Evolutionary conservation across 2,797 vertebrate species (phyloP).

Genomic region (Acropternis orthonyx): DNA sequence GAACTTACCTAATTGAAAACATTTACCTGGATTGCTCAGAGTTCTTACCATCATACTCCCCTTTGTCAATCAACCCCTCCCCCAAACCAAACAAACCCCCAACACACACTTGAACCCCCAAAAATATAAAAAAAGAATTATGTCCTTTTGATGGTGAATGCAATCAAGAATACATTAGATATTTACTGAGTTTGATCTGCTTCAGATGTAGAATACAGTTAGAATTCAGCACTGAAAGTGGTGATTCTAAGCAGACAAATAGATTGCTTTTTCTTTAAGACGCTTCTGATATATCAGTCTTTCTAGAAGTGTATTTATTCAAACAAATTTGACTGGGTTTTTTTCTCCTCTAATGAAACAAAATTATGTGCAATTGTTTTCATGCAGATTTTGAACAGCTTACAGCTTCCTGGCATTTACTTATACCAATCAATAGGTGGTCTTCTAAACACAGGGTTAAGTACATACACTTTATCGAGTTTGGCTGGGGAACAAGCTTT

Average conservation of each 20-base stretch:
- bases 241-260: background rate
- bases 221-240: background rate
- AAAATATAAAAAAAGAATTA: background rate
- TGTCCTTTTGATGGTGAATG: background rate
- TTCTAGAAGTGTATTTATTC: background rate
- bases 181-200: background rate
- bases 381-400: background rate
- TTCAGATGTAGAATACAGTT: background rate
- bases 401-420: background rate
- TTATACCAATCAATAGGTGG: background rate
- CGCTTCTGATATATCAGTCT: background rate
- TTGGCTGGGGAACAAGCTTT: background rate
- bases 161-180: background rate
- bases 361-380: background rate
- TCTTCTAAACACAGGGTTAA: background rate
- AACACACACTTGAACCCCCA: fast-evolving
- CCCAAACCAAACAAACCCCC: background rate
- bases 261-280: background rate
- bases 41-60: background rate
- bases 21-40: background rate
- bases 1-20: background rate
- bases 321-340: background rate
- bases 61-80: background rate
- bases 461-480: background rate
- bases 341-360: background rate